These are phyloP conservation scores for Malurus splendens DNA, from an alignment of 2,797 vertebrate species.

Conservation along the genomic window DNA sequence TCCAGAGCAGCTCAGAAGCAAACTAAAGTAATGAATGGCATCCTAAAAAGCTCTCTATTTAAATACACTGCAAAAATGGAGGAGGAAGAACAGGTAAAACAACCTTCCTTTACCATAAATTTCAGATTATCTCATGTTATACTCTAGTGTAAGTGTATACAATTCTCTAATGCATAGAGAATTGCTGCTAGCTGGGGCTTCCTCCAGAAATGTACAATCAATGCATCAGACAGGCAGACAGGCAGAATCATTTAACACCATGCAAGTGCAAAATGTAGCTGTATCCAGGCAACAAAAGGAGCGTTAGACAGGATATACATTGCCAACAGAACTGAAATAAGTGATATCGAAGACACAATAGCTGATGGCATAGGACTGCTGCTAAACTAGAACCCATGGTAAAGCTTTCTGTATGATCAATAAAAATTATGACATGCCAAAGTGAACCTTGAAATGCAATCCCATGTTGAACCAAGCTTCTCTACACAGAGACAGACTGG, in stretches of 20 bases:
- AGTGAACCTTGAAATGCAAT: neutral
- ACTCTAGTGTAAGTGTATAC: neutral
- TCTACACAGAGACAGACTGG: neutral
- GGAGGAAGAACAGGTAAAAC: neutral
- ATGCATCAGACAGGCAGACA: neutral
- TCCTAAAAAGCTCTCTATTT: neutral
- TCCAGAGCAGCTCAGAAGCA: neutral
- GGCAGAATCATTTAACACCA: neutral
- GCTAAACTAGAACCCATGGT: neutral
- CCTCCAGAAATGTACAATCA: neutral
- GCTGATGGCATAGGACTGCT: neutral
- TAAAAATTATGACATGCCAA: neutral
- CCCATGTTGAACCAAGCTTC: neutral
- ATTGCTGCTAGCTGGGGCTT: neutral
- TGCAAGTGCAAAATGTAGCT: neutral
- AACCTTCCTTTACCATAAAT: neutral
- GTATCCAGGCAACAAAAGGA: slow-evolving; percentile 33
- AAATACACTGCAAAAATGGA: neutral
- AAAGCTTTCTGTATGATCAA: neutral
- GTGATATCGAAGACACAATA: neutral
- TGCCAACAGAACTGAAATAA: neutral
- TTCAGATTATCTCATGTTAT: neutral
- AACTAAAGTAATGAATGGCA: neutral
- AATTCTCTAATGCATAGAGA: neutral
- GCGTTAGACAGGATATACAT: neutral